phyloP scores from a whole-genome alignment of 2,113 vertebrate genomes.

The Chunga burmeisteri region DNA sequence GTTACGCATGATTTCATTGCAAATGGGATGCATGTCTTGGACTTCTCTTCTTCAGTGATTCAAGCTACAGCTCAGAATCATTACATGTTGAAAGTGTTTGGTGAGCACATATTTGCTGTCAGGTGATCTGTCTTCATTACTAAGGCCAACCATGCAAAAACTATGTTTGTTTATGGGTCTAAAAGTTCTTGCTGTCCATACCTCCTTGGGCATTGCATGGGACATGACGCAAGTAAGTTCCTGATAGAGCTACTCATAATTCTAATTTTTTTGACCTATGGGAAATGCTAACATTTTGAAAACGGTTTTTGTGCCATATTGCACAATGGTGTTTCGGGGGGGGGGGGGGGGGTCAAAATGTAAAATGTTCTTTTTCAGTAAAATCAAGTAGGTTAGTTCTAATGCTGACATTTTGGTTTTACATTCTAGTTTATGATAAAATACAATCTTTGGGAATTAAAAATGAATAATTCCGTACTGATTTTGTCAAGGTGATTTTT shows the following conservation, averaged over 20 bases:
- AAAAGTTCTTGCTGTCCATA: constrained; percentile 12
- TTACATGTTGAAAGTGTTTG: not conserved
- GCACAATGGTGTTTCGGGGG: not conserved
- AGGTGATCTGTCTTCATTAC: constrained; percentile 19
- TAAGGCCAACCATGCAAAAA: constrained; percentile 19
- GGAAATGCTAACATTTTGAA: not conserved
- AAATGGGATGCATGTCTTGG: not conserved
- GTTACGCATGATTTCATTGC: constrained; percentile 13
- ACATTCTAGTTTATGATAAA: not conserved
- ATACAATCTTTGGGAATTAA: not conserved
- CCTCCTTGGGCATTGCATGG: constrained; percentile 1
- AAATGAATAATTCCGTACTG: not conserved
- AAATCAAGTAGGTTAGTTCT: not conserved
- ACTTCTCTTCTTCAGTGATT: not conserved
- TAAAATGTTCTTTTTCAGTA: not conserved
- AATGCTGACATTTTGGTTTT: not conserved
- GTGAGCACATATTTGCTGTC: constrained; percentile 37
- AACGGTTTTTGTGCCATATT: not conserved
- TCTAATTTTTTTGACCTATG: not conserved
- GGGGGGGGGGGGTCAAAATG: not conserved
- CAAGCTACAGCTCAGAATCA: not conserved
- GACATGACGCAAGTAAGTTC: constrained; percentile 1
- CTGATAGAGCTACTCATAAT: not conserved
- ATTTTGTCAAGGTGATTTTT: not conserved
- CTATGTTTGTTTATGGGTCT: constrained; percentile 9